A percentile compares a stretch with the other conserved stretches of the same genome.
These are phyloP conservation scores for Ophion slaviceki DNA, from an alignment of 2,888 invertebrate genomes.

Conservation along the genomic window DNA sequence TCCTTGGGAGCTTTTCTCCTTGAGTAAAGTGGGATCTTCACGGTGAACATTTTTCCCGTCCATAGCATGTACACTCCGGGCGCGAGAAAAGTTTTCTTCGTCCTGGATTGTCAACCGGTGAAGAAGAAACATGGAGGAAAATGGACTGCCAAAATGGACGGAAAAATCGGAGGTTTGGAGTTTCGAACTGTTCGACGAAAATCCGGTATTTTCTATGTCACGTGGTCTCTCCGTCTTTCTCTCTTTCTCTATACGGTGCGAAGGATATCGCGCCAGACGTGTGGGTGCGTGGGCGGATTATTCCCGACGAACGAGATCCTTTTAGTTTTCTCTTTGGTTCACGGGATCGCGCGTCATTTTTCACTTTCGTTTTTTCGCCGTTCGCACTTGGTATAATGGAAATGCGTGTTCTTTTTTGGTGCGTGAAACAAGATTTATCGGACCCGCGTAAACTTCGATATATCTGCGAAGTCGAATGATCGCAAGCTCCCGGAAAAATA, in stretches of 20 bases:
- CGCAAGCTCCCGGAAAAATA: conserved; percentile 1
- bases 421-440: conserved; percentile 35
- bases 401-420: conserved; percentile 21
- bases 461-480: background rate
- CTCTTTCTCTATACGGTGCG: background rate
- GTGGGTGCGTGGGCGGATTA: conserved; percentile 11
- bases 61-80: background rate
- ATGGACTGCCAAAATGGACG: background rate
- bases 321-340: conserved; percentile 16
- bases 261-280: background rate
- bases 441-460: background rate
- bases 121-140: background rate
- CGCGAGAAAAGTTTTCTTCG: background rate
- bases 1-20: no score
- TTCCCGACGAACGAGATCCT: conserved; percentile 23
- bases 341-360: conserved; percentile 22
- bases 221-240: background rate
- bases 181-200: background rate
- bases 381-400: conserved; percentile 25
- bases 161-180: background rate
- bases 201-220: conserved; percentile 9
- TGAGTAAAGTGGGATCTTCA: background rate
- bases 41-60: background rate
- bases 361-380: conserved; percentile 16
- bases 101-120: background rate